Base-by-base conservation (phyloP, 2,888 invertebrate species). In the Brenthis daphne region DNA sequence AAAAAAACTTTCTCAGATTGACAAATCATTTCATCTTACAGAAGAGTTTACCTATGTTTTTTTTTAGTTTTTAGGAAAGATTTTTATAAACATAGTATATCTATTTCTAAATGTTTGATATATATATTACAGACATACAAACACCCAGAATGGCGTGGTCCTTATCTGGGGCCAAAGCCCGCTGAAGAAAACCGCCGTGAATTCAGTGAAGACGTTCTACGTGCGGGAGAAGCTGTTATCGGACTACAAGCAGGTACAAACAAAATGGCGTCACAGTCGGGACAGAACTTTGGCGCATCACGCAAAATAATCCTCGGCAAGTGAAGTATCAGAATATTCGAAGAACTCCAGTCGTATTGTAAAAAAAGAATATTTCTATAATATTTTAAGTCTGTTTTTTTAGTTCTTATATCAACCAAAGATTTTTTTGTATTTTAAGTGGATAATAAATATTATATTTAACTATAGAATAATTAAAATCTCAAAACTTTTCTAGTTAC, bases 171-270 rank as follows among this genome's bases (percentile, higher is more conserved):
- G 64, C 98, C 98, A 0, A 95, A 94, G 81, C 98, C 98, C 57
- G 94, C 97, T 6, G 97, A 98, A 79, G 97, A 97, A 82, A 96
- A 97, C 89, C 94, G 94, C 65, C 94, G 97, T 6, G 95, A 96
- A 63, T 98, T 97, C 93, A 95, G 95, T 68, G 96, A 97, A 77
- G 96, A 96, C 75, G 96, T 97, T 75, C 92, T 98, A 64, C 93
- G 96, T 50, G 97, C 98, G 33, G 97, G 98, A 0, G 95, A 98
- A 79, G 93, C 95, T 16, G 95, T 98, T 53, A 98, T 98, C 77
- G 97, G 97, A 24, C 94, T 98, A 5, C 98, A 98, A 88, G 97
- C 97, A 60, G 98, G 98, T 53, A 95, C 95, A 75, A 98, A 98
- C 89, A 96, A 96, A 79, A 95, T 96, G 14, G 97, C 98, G 12